Percentiles rank a stretch among this genome's conserved stretches.
Evolutionary conservation across 2,797 vertebrate species (phyloP).

Genomic region (Coreius guichenoti): DNA sequence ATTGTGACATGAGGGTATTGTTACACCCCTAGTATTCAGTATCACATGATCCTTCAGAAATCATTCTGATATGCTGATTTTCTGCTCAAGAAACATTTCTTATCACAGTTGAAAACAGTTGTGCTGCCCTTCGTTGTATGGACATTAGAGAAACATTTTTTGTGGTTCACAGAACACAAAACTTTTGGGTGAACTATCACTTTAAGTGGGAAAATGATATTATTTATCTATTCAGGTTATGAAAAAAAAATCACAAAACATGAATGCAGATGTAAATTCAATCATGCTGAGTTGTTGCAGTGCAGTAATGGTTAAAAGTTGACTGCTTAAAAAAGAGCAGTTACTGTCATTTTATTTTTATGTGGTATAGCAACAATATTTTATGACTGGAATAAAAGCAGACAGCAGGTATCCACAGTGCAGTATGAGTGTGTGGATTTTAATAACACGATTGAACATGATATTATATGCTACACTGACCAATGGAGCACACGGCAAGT

Average conservation of each 20-base stretch:
- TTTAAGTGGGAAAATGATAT: not conserved
- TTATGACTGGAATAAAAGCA: slow-evolving; percentile 22
- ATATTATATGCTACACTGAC: not conserved
- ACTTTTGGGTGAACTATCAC: not conserved
- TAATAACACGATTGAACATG: slow-evolving; percentile 24
- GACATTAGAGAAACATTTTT: not conserved
- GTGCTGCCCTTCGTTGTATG: not conserved
- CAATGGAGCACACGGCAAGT: not conserved
- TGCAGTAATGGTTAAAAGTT: not conserved
- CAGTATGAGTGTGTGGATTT: slow-evolving; percentile 22
- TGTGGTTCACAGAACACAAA: not conserved
- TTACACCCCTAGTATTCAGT: too few relatives aligned
- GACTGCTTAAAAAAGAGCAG: not conserved
- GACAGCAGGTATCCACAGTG: slow-evolving; percentile 12
- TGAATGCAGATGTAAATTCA: not conserved
- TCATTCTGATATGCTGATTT: too few relatives aligned
- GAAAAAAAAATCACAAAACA: not conserved
- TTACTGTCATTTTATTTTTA: slow-evolving; percentile 3
- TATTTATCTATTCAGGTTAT: not conserved
- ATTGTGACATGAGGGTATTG: too few relatives aligned
- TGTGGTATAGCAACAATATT: not conserved
- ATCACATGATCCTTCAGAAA: not conserved
- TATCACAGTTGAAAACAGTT: too few relatives aligned
- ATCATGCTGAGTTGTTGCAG: not conserved
- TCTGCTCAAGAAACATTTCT: not conserved